These are phyloP conservation scores for Loxodonta africana DNA, from an alignment of 2,113 vertebrate species.

Conservation along the genomic window DNA sequence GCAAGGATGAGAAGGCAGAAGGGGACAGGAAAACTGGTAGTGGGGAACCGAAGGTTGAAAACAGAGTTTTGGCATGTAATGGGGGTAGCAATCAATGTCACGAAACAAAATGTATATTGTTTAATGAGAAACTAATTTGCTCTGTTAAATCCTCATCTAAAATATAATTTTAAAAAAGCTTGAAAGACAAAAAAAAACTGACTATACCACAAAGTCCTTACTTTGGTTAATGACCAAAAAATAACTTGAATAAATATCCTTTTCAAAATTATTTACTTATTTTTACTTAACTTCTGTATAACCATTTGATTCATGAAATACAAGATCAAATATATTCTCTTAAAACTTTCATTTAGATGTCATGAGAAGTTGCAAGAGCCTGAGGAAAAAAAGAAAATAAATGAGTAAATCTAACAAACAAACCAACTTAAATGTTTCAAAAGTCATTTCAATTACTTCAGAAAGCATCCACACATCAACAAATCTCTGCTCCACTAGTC, in stretches of 20 bases:
- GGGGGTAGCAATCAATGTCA: too few relatives aligned
- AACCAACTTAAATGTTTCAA: constrained; percentile 47
- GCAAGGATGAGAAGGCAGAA: too few relatives aligned
- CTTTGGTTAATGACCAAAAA: constrained; percentile 60
- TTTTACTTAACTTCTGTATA: constrained; percentile 68
- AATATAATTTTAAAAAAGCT: too few relatives aligned
- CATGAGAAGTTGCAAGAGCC: constrained; percentile 1
- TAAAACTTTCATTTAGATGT: background rate
- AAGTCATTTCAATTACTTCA: constrained; percentile 61
- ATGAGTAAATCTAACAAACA: constrained; percentile 72
- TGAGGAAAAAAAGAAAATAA: background rate
- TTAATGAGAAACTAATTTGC: too few relatives aligned
- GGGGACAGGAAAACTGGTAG: too few relatives aligned
- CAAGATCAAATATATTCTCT: constrained; percentile 13
- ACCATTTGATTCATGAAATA: constrained; percentile 43
- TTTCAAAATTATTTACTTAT: constrained; percentile 24
- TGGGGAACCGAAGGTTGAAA: too few relatives aligned
- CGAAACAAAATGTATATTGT: too few relatives aligned
- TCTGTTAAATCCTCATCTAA: too few relatives aligned
- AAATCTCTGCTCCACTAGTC: background rate
- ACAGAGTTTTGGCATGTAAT: too few relatives aligned
- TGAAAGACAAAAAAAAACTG: background rate
- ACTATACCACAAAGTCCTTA: constrained; percentile 23
- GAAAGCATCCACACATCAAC: constrained; percentile 48
- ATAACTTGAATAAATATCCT: constrained; percentile 35